Percentiles rank a stretch among this genome's conserved stretches.
Evolutionary conservation across 2,888 invertebrate genomes (phyloP).

Genomic region (Drosophila monieri): DNA sequence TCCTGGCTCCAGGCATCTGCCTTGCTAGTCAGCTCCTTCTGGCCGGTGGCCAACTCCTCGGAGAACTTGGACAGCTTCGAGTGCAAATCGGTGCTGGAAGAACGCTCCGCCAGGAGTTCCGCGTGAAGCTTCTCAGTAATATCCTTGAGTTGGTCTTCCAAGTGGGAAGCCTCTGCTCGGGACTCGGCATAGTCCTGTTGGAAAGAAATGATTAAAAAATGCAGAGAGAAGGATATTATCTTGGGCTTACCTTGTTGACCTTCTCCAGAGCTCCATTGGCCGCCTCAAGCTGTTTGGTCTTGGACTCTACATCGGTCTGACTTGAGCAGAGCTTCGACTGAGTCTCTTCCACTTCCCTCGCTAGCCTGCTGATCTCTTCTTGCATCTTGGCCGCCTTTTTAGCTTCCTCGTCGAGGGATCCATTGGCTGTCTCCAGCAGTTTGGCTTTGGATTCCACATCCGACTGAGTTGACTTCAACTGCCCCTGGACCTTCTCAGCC

Average conservation of each 20-base stretch:
- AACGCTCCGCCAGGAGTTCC: constrained; percentile 56
- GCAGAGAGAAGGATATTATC: too few species aligned
- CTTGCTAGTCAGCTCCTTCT: constrained; percentile 60
- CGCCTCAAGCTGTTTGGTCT: constrained; percentile 49
- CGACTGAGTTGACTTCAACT: not conserved
- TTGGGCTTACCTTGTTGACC: constrained; percentile 20
- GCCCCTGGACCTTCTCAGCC: constrained; percentile 18
- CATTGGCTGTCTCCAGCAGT: constrained; percentile 24
- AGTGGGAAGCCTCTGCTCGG: constrained; percentile 85
- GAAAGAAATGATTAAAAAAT: too few species aligned
- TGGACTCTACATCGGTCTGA: constrained; percentile 32
- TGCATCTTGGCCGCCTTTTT: constrained; percentile 43
- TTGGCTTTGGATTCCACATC: constrained; percentile 37
- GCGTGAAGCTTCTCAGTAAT: constrained; percentile 56
- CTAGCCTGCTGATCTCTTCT: constrained; percentile 32
- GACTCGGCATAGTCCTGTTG: constrained; percentile 46
- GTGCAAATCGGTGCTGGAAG: constrained; percentile 53
- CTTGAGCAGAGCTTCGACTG: constrained; percentile 13
- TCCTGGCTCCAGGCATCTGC: constrained; percentile 63
- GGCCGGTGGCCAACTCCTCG: constrained; percentile 60
- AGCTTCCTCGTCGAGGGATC: constrained; percentile 14
- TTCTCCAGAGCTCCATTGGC: constrained; percentile 56
- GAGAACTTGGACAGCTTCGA: constrained; percentile 60
- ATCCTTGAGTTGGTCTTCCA: constrained; percentile 85
- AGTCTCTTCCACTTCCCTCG: constrained; percentile 8